These are phyloP conservation scores for Orchestia grillus DNA, from an alignment of 1,140 invertebrate species.

Conservation along the genomic window DNA sequence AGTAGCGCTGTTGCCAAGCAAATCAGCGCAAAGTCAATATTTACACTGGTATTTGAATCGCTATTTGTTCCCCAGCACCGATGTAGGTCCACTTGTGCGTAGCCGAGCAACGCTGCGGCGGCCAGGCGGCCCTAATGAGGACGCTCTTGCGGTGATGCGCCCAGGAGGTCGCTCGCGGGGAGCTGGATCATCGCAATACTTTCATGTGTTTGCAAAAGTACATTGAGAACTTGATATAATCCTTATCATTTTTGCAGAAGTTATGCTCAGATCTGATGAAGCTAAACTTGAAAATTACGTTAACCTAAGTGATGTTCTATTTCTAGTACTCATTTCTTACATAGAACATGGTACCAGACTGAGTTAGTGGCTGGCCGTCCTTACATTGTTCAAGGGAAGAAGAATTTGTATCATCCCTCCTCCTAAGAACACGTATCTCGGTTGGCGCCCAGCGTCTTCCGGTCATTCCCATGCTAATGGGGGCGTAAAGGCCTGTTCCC, in stretches of 20 bases:
- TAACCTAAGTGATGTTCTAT: neutral
- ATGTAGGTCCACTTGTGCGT: neutral
- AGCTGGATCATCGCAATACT: neutral
- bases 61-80: too few species aligned
- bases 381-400: neutral
- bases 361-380: neutral
- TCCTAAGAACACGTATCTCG: neutral
- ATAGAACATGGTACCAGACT: too few species aligned
- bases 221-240: neutral
- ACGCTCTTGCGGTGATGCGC: neutral
- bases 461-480: neutral
- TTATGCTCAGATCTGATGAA: neutral
- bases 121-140: neutral
- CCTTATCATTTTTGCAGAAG: neutral
- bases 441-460: neutral
- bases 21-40: neutral
- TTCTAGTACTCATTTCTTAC: neutral
- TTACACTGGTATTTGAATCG: neutral
- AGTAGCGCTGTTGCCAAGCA: neutral
- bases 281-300: neutral
- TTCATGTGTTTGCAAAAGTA: neutral
- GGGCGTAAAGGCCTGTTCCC: neutral
- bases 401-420: neutral
- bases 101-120: neutral
- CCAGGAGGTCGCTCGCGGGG: neutral